Base-by-base conservation (phyloP, 2,888 invertebrate species). In the Polyommatus iphigenia region DNA sequence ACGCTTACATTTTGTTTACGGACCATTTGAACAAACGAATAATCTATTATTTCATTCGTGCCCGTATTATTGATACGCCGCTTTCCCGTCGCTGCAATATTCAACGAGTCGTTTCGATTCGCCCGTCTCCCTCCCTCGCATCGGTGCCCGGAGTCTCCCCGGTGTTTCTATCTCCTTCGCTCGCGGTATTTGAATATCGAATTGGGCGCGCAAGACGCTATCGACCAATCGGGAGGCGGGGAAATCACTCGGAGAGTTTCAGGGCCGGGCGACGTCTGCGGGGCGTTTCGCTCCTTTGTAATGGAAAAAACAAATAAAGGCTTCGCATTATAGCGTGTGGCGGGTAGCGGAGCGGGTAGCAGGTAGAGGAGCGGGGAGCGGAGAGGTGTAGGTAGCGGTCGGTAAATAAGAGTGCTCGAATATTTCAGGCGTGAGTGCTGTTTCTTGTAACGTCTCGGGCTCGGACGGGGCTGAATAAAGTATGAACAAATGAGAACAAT, bases 31-130 rank as follows among this genome's bases (percentile, higher is more conserved):
- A 93, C 94, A 93, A 93, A 93, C 92, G 93, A 92, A 93, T 93
- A 92, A 93, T 93, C 94, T 93, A 94, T 94, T 94, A 93, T 94
- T 94, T 93, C 94, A 93, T 93, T 94, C 94, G 92, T 91, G 88
- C 94, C 86, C 93, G 90, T 92, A 93, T 93, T 94, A 93, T 93
- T 93, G 93, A 93, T 93, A 93, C 89, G 88, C 85, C 85, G 87
- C 89, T 89, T 88, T 90, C 90, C 86, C 86, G 86, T 86, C 89
- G 90, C 92, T 93, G 86, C 91, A 93, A 91, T 89, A 93, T 93
- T 92, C 86, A 92, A 85, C 82, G 79, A 81, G 83, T 81, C 82
- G 83, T 50, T 54, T 75, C 46, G 29, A 18, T 29, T 54, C 80
- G 80, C 62, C 80, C 78, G 72, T 93, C 92, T 86, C 89, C 71